phyloP scores from a whole-genome alignment of 2,797 vertebrate species.

The Thaleichthys pacificus region DNA sequence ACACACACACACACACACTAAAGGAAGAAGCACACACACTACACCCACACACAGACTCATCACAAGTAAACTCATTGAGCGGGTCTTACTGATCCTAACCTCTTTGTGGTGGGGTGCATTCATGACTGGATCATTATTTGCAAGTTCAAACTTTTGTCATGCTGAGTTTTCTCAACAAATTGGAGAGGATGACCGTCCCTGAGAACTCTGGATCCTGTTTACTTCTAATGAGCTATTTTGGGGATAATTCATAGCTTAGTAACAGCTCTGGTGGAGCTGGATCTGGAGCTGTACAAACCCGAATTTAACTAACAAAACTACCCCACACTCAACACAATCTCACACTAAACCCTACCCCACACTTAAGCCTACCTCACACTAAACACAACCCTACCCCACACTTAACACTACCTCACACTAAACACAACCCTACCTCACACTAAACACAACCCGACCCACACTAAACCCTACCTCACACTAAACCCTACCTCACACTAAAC shows the following conservation, averaged over 20 bases:
- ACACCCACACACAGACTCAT: slow-evolving; percentile 29
- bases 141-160: slow-evolving; percentile 20
- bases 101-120: slow-evolving; percentile 62
- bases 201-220: slow-evolving; percentile 2
- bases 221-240: slow-evolving; percentile 17
- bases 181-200: background rate
- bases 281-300: background rate
- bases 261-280: background rate
- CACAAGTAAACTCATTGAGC: slow-evolving; percentile 49
- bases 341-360: too few relatives aligned
- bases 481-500: too few relatives aligned
- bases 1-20: background rate
- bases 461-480: too few relatives aligned
- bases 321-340: too few relatives aligned
- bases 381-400: too few relatives aligned
- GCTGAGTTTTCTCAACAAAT: slow-evolving; percentile 23
- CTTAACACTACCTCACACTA: too few relatives aligned
- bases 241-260: background rate
- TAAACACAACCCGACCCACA: too few relatives aligned
- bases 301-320: too few relatives aligned
- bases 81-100: slow-evolving; percentile 35
- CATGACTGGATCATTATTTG: slow-evolving; percentile 51
- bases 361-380: too few relatives aligned
- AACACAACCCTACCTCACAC: too few relatives aligned
- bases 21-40: background rate